These are phyloP conservation scores for Tangara arthus DNA, from an alignment of 2,797 vertebrate genomes.

Conservation along the genomic window DNA sequence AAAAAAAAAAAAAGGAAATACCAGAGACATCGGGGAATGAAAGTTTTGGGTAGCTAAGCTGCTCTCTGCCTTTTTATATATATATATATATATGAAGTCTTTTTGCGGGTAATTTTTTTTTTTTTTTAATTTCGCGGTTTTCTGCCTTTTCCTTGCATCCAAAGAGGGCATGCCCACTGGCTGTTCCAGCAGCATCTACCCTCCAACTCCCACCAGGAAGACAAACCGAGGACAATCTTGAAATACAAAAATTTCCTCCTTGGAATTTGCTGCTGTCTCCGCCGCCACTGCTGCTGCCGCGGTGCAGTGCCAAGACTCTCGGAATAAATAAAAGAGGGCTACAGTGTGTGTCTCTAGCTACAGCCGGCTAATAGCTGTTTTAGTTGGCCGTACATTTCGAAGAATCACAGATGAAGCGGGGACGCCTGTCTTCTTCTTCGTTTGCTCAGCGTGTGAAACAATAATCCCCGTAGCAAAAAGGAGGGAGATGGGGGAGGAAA, in stretches of 20 bases:
- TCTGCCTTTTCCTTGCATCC: background rate
- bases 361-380: conserved; percentile 58
- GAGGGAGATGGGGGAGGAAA: conserved; percentile 51
- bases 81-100: background rate
- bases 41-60: conserved; percentile 73
- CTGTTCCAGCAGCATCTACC: conserved; percentile 60
- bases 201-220: conserved; percentile 69
- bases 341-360: conserved; percentile 54
- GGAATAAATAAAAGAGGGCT: conserved; percentile 77
- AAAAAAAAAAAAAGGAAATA: background rate
- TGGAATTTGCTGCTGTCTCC: conserved; percentile 71
- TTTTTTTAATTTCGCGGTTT: background rate
- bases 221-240: conserved; percentile 75
- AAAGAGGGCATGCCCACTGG: conserved; percentile 70
- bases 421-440: conserved; percentile 62
- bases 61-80: conserved; percentile 40
- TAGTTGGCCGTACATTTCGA: conserved; percentile 64
- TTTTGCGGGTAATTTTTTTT: conserved; percentile 20
- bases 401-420: conserved; percentile 74
- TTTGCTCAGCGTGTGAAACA: conserved; percentile 67
- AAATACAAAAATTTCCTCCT: conserved; percentile 70
- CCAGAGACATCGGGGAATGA: conserved; percentile 70
- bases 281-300: conserved; percentile 67
- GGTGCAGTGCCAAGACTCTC: conserved; percentile 76
- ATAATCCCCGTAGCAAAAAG: conserved; percentile 47